Conservation (phyloP, 2,797 vertebrate species). For the Coregonus sp. region DNA sequence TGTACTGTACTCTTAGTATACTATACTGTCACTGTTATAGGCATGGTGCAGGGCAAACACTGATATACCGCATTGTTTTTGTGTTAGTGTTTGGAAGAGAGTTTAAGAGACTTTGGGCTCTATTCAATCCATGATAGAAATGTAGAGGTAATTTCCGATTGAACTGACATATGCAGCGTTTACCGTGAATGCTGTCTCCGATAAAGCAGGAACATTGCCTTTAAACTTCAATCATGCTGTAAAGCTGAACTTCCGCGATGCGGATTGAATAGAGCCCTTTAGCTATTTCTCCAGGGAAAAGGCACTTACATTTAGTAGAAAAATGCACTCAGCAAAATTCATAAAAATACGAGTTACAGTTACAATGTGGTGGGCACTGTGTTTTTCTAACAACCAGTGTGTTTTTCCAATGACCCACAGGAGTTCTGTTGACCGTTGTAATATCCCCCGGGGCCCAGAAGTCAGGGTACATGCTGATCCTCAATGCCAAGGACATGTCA, state of each 20-base stretch:
- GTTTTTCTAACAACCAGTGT: background rate
- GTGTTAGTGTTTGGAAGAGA: background rate
- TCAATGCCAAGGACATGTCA: constrained; percentile 93
- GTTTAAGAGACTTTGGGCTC: background rate
- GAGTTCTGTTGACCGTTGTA: constrained; percentile 89
- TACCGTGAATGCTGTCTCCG: too few species aligned
- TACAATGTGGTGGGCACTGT: background rate
- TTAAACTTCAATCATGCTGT: too few species aligned
- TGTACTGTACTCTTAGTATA: background rate
- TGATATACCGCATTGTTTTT: background rate
- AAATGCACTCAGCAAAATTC: background rate
- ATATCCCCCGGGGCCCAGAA: constrained; percentile 86
- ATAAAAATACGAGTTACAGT: background rate
- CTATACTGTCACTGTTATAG: background rate
- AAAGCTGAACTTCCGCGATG: too few species aligned
- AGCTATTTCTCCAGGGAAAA: background rate
- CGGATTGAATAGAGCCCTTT: background rate
- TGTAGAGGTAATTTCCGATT: too few species aligned
- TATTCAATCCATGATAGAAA: too few species aligned
- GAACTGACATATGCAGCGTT: too few species aligned
- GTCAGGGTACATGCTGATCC: constrained; percentile 89
- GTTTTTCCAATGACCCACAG: constrained; percentile 52
- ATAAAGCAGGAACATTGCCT: too few species aligned
- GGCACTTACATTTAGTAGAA: background rate
- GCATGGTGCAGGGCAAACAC: background rate